Percentiles rank a stretch among this genome's conserved stretches.
Evolutionary conservation across 2,888 invertebrate genomes (phyloP).

Genomic region (Oegoconia quadripuncta): DNA sequence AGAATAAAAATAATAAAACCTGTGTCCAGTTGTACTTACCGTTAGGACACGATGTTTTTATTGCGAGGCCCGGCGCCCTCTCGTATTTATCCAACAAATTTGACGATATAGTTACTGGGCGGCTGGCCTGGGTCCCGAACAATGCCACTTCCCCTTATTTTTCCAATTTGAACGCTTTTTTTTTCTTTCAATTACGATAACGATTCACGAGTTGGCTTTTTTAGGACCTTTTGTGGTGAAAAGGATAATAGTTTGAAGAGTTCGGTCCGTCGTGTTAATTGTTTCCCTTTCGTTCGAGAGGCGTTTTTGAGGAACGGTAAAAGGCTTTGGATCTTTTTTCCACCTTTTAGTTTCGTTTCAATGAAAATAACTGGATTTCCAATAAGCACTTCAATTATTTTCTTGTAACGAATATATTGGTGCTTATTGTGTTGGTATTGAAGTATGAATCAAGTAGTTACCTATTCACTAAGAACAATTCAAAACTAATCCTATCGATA

Average conservation of each 20-base stretch:
- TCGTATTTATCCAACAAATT: slow-evolving; percentile 25
- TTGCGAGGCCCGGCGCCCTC: slow-evolving; percentile 10
- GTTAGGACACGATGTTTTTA: slow-evolving; percentile 14
- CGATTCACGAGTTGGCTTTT: slow-evolving; percentile 34
- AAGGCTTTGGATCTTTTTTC: slow-evolving; percentile 8
- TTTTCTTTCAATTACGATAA: slow-evolving; percentile 40
- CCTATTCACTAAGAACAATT: too few species aligned
- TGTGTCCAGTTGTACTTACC: slow-evolving; percentile 16
- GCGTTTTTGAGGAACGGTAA: slow-evolving; percentile 28
- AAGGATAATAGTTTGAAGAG: slow-evolving; percentile 41
- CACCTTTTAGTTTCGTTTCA: slow-evolving; percentile 1
- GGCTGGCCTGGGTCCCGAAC: slow-evolving; percentile 16
- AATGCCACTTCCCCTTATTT: slow-evolving; percentile 25
- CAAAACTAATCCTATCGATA: too few species aligned
- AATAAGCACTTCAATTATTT: too few species aligned
- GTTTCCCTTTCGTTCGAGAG: slow-evolving; percentile 43
- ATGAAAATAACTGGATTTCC: too few species aligned
- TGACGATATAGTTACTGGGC: slow-evolving; percentile 24
- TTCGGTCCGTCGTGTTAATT: slow-evolving; percentile 53
- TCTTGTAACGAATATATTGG: too few species aligned
- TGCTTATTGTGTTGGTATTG: too few species aligned
- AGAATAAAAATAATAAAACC: slow-evolving; percentile 8
- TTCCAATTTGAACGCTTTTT: slow-evolving; percentile 32
- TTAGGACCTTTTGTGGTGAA: slow-evolving; percentile 41
- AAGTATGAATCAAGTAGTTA: too few species aligned